Conservation (phyloP, 1,140 invertebrate species). For the Monochamus saltuarius region DNA sequence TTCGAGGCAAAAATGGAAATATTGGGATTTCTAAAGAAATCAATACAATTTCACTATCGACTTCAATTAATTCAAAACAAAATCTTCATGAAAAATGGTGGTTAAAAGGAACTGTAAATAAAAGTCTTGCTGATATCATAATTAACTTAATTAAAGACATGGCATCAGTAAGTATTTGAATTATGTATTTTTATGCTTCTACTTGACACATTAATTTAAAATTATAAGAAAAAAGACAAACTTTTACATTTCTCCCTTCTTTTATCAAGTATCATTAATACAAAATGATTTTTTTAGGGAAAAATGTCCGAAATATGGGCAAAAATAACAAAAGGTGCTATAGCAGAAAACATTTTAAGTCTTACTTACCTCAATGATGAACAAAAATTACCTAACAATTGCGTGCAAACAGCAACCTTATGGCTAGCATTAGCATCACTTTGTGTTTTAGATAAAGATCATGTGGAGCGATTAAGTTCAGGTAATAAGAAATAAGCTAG, state of each 20-base stretch:
- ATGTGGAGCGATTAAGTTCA: conserved; percentile 73
- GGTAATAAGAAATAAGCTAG: conserved; percentile 26
- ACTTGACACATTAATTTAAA: neutral
- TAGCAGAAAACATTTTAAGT: conserved; percentile 86
- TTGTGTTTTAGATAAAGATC: conserved; percentile 88
- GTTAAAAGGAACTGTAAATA: conserved; percentile 77
- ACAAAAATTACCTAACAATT: conserved; percentile 71
- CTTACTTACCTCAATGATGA: conserved; percentile 79
- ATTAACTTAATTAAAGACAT: conserved; percentile 88
- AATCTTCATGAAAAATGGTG: conserved; percentile 74
- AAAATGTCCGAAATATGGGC: conserved; percentile 86
- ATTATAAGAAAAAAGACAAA: too few species aligned
- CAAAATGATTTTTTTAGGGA: conserved; percentile 64
- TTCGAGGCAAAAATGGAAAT: conserved; percentile 61
- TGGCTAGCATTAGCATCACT: conserved; percentile 93
- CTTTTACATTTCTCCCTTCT: too few species aligned
- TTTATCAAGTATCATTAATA: neutral
- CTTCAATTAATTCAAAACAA: conserved; percentile 61
- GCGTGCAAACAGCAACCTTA: conserved; percentile 78
- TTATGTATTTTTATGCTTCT: conserved; percentile 1
- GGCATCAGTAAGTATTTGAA: conserved; percentile 70
- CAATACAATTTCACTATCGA: conserved; percentile 60
- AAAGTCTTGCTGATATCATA: conserved; percentile 84
- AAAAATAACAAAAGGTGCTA: conserved; percentile 82
- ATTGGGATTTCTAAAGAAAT: conserved; percentile 63